Conservation (phyloP, 2,797 vertebrate species). For the Enteromius trimaculatus region DNA sequence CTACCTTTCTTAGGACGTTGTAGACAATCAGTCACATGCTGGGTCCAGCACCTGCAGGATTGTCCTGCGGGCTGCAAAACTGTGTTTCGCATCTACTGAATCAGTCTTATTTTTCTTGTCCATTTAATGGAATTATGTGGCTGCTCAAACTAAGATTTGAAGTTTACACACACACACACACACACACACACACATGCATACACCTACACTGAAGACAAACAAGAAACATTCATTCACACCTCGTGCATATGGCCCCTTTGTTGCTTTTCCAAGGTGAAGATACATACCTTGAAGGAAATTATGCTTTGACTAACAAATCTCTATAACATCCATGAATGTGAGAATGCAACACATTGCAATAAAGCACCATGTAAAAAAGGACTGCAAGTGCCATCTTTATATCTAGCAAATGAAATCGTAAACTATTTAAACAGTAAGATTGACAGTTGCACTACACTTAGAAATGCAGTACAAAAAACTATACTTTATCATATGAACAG, state of each 20-base stretch:
- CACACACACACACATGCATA: not conserved
- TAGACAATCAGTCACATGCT: slow-evolving; percentile 84
- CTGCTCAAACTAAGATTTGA: slow-evolving; percentile 73
- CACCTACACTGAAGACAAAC: slow-evolving; percentile 20
- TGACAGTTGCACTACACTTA: not conserved
- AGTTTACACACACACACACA: slow-evolving; percentile 70
- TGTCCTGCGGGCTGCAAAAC: slow-evolving; percentile 71
- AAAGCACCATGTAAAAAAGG: slow-evolving; percentile 83
- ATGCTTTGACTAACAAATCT: slow-evolving; percentile 84
- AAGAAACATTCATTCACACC: slow-evolving; percentile 63
- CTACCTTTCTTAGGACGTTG: slow-evolving; percentile 78
- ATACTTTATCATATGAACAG: not conserved
- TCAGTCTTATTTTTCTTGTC: slow-evolving; percentile 73
- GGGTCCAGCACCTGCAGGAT: slow-evolving; percentile 75
- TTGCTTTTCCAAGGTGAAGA: slow-evolving; percentile 79
- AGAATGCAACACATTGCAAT: slow-evolving; percentile 88
- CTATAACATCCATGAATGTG: slow-evolving; percentile 87
- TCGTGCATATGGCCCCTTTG: slow-evolving; percentile 79
- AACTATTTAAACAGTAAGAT: not conserved
- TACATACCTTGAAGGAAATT: slow-evolving; percentile 80
- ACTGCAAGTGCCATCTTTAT: slow-evolving; percentile 38
- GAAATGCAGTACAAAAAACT: not conserved
- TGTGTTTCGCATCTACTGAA: slow-evolving; percentile 78
- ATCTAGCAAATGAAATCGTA: not conserved
- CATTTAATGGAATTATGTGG: slow-evolving; percentile 73